Base-by-base conservation (phyloP, 2,888 invertebrate genomes). In the Latrodectus hesperus region DNA sequence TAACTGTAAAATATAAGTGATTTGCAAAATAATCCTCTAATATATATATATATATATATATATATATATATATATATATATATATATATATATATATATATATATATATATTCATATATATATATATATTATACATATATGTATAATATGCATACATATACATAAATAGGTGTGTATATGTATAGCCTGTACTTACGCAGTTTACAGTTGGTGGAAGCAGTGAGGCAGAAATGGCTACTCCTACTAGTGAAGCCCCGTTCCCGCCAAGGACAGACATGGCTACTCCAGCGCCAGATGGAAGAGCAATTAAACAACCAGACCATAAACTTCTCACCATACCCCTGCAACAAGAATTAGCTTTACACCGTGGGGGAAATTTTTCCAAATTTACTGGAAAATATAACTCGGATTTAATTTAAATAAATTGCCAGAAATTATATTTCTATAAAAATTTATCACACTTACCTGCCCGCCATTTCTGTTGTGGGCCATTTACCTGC, bases 141-240 rank as follows among this genome's bases (percentile, higher is more conserved):
- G n/a, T n/a, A n/a, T n/a, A n/a, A n/a, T n/a, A n/a, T n/a, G n/a
- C n/a, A 22, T 60, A 16, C 6, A 60, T 16, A 60, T 9, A 55
- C 3, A 12, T 60, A 10, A 0, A 60, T 60, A 60, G 9, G 2
- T 60, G 60, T 16, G 12, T 0, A 10, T 16, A 14, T 16, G 60
- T 16, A 60, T 6, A 14, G 26, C n/a, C 9, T 11, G n/a, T 53
- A 90, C 89, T 90, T 90, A 93, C 96, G 87, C 96, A 95, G 92
- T 96, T 96, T 1, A 96, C 96, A 77, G 96, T 96, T 3, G 96
- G 96, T 0, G 96, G 96, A 83, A 96, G 93, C 16, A 96, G 92
- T 0, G 96, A 96, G 0, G 96, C 96, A 0, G 96, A 96, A 90
- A 96, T 96, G 8, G 96, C 96, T 8, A 96, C 96, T 6, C 96